phyloP scores from a whole-genome alignment of 2,113 vertebrate genomes.

The Leptosomus discolor region DNA sequence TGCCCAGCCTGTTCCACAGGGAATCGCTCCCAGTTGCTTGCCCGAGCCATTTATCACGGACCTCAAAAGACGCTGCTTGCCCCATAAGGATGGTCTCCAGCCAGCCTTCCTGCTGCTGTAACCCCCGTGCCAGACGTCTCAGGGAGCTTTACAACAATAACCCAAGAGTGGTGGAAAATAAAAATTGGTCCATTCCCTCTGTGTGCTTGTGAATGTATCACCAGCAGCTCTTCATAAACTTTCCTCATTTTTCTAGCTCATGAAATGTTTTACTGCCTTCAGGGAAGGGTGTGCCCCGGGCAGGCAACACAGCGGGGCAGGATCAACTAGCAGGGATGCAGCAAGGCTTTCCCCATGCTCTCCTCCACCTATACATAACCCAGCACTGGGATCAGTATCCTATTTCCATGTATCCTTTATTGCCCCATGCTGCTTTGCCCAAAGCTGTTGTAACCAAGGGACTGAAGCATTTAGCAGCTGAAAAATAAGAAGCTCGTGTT shows the following conservation, averaged over 20 bases:
- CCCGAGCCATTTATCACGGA: accelerated
- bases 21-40: background rate
- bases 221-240: background rate
- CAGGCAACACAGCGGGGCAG: background rate
- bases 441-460: background rate
- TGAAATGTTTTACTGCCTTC: background rate
- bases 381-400: background rate
- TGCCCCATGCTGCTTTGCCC: background rate
- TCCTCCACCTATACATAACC: background rate
- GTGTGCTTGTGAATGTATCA: background rate
- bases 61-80: background rate
- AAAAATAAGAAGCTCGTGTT: background rate
- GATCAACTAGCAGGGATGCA: background rate
- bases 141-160: background rate
- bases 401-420: background rate
- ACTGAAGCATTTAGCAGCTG: background rate
- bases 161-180: background rate
- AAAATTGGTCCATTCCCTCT: background rate
- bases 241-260: background rate
- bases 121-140: background rate
- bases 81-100: background rate
- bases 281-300: background rate
- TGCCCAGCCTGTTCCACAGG: background rate
- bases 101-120: background rate
- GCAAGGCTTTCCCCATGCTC: background rate